Percentiles rank a stretch among this genome's conserved stretches.
Conservation (phyloP, 1,140 invertebrate species). For the Philotrypesis tridentata region DNA sequence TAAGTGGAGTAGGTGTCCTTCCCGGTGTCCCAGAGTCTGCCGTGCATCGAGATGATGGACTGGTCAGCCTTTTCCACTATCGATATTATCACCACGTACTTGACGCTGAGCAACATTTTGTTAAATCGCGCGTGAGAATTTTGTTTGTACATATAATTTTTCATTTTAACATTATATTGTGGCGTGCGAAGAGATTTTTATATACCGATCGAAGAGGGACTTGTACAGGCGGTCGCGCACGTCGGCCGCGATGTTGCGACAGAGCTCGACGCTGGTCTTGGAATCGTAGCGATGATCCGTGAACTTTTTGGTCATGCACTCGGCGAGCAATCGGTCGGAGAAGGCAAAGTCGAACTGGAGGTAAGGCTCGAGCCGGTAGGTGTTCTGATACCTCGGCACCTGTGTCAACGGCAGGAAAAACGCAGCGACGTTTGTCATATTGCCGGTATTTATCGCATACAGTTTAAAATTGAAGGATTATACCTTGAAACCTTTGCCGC, state of each 20-base stretch:
- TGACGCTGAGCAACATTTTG: constrained; percentile 73
- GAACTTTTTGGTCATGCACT: constrained; percentile 52
- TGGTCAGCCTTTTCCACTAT: constrained; percentile 77
- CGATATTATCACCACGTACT: constrained; percentile 74
- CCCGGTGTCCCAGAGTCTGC: constrained; percentile 77
- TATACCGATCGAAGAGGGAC: constrained; percentile 58
- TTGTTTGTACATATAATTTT: constrained; percentile 30
- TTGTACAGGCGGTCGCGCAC: constrained; percentile 55
- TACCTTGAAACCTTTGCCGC: constrained; percentile 21
- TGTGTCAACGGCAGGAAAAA: too few species aligned
- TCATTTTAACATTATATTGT: constrained; percentile 6
- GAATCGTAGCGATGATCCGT: constrained; percentile 54
- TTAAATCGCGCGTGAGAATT: neutral
- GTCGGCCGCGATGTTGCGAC: constrained; percentile 54
- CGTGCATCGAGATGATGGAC: constrained; percentile 71
- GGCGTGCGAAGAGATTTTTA: neutral
- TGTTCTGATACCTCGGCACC: constrained; percentile 62
- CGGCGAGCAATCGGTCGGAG: constrained; percentile 57
- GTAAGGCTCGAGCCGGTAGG: constrained; percentile 56
- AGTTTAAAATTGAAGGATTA: neutral
- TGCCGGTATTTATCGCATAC: too few species aligned
- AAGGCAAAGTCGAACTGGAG: constrained; percentile 55
- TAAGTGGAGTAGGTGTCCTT: constrained; percentile 75
- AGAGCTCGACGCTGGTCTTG: constrained; percentile 48
- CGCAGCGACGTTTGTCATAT: too few species aligned